A percentile compares a stretch with the other conserved stretches of the same genome.
These are phyloP conservation scores for Thaumetopoea pityocampa DNA, from an alignment of 1,140 invertebrate species.

Conservation along the genomic window DNA sequence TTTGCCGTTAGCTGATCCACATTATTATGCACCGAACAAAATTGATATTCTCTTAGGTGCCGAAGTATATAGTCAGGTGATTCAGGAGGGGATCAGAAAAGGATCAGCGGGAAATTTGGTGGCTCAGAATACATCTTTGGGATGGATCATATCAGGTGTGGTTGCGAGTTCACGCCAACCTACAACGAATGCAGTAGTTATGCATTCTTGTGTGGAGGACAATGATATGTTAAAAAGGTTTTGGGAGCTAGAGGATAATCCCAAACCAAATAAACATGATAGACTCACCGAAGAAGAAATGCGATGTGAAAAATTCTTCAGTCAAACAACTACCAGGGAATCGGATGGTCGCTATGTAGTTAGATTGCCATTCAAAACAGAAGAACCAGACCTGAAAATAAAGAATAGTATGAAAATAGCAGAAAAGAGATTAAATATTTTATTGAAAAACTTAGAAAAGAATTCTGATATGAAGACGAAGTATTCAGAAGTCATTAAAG, in stretches of 20 bases:
- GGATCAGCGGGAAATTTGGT: not conserved
- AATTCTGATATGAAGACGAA: slow-evolving; percentile 5
- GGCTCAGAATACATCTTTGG: slow-evolving; percentile 16
- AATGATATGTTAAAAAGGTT: slow-evolving; percentile 19
- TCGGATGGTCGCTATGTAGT: slow-evolving; percentile 18
- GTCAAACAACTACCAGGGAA: slow-evolving; percentile 11
- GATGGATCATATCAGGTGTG: slow-evolving; percentile 16
- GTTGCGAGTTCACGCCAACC: not conserved
- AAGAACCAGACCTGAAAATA: slow-evolving; percentile 11
- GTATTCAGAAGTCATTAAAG: slow-evolving; percentile 13
- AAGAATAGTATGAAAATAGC: slow-evolving; percentile 11
- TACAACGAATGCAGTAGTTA: not conserved
- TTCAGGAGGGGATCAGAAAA: slow-evolving; percentile 7
- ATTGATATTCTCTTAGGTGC: slow-evolving; percentile 21
- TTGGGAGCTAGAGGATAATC: slow-evolving; percentile 19
- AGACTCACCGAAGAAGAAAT: slow-evolving; percentile 11
- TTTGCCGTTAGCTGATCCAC: slow-evolving; percentile 13
- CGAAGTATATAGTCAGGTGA: slow-evolving; percentile 10
- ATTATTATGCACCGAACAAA: slow-evolving; percentile 5
- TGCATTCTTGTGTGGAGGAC: slow-evolving; percentile 4
- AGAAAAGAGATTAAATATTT: slow-evolving; percentile 6
- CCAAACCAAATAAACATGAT: not conserved
- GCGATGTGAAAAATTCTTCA: slow-evolving; percentile 16
- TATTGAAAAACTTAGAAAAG: slow-evolving; percentile 9
- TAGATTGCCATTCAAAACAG: slow-evolving; percentile 13